Conservation (phyloP, 1,140 invertebrate genomes). For the Papilio machaon region DNA sequence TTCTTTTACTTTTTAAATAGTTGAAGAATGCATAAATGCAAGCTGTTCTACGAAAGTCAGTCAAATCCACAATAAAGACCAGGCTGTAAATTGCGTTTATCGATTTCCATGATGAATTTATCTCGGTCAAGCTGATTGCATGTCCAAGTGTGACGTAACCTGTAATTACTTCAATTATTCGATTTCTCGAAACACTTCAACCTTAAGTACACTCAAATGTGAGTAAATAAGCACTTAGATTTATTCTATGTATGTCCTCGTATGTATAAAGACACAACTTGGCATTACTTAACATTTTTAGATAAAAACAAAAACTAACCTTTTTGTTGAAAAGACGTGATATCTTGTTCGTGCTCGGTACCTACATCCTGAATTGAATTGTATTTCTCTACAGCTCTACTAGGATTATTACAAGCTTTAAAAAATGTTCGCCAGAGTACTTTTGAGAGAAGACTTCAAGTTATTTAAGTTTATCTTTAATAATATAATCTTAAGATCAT, state of each 20-base stretch:
- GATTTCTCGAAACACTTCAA: neutral
- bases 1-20: neutral
- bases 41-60: neutral
- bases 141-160: neutral
- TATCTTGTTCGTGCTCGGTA: no score
- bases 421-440: no score
- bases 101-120: constrained; percentile 7
- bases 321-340: no score
- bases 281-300: neutral
- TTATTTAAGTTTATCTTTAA: no score
- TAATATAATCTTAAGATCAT: no score
- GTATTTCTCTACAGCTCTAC: no score
- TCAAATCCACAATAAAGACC: neutral
- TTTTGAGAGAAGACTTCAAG: no score
- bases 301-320: no score
- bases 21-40: neutral
- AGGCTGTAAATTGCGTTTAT: constrained; percentile 4
- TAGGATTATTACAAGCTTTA: no score
- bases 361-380: no score
- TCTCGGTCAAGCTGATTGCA: constrained; percentile 17
- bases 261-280: no score
- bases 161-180: neutral
- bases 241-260: no score
- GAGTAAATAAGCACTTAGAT: neutral
- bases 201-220: neutral